A percentile compares a stretch with the other conserved stretches of the same genome.
Conservation (phyloP, 2,113 vertebrate genomes). For the Zosterops lateralis region DNA sequence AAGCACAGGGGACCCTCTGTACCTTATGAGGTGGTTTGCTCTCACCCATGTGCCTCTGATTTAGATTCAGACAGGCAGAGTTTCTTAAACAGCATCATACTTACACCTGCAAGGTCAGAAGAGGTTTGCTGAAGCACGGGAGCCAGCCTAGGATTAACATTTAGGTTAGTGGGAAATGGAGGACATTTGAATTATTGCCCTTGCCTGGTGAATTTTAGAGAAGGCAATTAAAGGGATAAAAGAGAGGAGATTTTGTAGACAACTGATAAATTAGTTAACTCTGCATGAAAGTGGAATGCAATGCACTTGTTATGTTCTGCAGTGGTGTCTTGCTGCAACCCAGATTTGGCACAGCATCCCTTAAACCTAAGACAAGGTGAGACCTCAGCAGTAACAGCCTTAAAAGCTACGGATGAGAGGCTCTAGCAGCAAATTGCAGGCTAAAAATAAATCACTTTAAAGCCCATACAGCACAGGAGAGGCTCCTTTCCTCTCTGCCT, state of each 20-base stretch:
- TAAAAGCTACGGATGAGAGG: background rate
- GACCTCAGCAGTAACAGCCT: background rate
- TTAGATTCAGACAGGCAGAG: background rate
- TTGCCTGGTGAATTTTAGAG: background rate
- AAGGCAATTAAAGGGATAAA: background rate
- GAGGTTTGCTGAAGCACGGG: background rate
- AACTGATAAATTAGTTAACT: background rate
- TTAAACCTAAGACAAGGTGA: background rate
- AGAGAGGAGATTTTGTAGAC: background rate
- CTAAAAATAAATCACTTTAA: conserved; percentile 11
- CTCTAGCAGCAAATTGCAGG: background rate
- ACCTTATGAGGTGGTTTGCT: background rate
- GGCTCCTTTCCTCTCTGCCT: background rate
- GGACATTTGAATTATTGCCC: background rate
- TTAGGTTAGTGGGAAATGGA: background rate
- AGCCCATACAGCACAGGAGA: background rate
- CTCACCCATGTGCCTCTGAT: background rate
- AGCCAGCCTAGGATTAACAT: background rate
- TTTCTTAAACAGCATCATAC: background rate
- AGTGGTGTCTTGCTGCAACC: background rate
- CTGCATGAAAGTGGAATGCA: background rate
- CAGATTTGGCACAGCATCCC: background rate
- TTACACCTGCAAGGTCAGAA: background rate
- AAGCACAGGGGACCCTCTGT: background rate
- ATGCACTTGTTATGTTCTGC: background rate